Evolutionary conservation across 2,888 invertebrate genomes (phyloP).

Genomic region (Drosophila anomalata): DNA sequence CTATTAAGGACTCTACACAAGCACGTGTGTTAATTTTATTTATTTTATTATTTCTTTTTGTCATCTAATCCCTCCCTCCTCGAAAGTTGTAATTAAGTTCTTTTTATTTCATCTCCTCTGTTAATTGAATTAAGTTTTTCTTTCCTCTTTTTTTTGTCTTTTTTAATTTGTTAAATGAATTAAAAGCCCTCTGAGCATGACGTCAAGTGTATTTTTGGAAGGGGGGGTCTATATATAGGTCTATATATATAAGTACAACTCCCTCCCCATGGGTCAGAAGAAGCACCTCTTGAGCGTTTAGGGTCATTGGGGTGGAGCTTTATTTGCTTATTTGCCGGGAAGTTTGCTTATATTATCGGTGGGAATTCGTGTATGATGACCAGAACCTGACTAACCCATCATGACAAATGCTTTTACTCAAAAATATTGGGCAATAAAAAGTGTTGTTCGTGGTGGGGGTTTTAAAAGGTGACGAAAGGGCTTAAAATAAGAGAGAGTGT

Average conservation of each 20-base stretch:
- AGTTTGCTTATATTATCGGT: conserved; percentile 49
- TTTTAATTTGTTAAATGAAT: conserved; percentile 62
- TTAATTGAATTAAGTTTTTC: conserved; percentile 71
- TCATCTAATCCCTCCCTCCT: not conserved
- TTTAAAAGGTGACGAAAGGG: too few species aligned
- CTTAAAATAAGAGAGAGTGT: too few species aligned
- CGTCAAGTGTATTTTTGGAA: conserved; percentile 25
- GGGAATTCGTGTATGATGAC: conserved; percentile 1
- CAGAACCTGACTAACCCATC: conserved; percentile 41
- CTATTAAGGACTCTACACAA: conserved; percentile 45
- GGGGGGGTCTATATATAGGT: not conserved
- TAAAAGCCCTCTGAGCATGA: conserved; percentile 45
- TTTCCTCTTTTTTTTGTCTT: conserved; percentile 13
- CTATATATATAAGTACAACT: not conserved
- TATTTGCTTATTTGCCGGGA: conserved; percentile 55
- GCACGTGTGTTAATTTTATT: conserved; percentile 4
- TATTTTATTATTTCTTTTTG: not conserved
- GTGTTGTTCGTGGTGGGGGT: too few species aligned
- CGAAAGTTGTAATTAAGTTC: conserved; percentile 38
- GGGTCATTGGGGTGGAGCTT: conserved; percentile 8
- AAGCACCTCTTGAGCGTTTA: conserved; percentile 4
- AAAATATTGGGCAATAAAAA: not conserved
- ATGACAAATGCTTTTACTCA: conserved; percentile 16
- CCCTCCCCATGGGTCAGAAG: not conserved
- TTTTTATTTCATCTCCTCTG: conserved; percentile 19